Percentiles rank a stretch among this genome's conserved stretches.
phyloP scores from a whole-genome alignment of 2,113 vertebrate species.

The Channa argus region DNA sequence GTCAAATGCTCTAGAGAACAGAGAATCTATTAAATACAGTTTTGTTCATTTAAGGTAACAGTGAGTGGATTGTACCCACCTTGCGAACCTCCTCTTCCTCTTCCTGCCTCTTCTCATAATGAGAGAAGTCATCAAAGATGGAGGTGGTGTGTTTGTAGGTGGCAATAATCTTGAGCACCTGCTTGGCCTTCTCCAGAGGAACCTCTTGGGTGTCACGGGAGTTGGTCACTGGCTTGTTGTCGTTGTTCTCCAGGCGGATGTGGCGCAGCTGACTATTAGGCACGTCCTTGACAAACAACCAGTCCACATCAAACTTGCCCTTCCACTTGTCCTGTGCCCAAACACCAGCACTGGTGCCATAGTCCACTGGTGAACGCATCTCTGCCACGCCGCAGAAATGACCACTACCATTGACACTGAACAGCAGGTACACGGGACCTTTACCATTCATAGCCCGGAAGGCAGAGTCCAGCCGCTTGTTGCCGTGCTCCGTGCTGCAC shows the following conservation, averaged over 20 bases:
- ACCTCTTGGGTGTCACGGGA: conserved; percentile 99
- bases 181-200: conserved; percentile 97
- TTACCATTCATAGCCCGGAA: conserved; percentile 92
- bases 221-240: conserved; percentile 99
- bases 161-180: conserved; percentile 97
- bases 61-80: conserved; percentile 78
- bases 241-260: conserved; percentile 98
- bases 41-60: neutral
- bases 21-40: no score
- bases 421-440: conserved; percentile 95
- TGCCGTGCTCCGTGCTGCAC: conserved; percentile 98
- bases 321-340: conserved; percentile 99
- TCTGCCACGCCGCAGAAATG: conserved; percentile 99
- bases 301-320: conserved; percentile 98
- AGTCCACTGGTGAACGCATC: conserved; percentile 99
- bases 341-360: conserved; percentile 97
- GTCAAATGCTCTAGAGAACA: no score
- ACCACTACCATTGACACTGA: conserved; percentile 98
- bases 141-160: conserved; percentile 98
- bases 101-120: conserved; percentile 96
- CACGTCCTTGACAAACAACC: conserved; percentile 99
- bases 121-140: conserved; percentile 99
- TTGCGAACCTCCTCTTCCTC: conserved; percentile 96
- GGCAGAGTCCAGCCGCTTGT: conserved; percentile 95
- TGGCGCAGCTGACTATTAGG: conserved; percentile 98